Base-by-base conservation (phyloP, 1,140 invertebrate genomes). In the Phocides pigmalion region DNA sequence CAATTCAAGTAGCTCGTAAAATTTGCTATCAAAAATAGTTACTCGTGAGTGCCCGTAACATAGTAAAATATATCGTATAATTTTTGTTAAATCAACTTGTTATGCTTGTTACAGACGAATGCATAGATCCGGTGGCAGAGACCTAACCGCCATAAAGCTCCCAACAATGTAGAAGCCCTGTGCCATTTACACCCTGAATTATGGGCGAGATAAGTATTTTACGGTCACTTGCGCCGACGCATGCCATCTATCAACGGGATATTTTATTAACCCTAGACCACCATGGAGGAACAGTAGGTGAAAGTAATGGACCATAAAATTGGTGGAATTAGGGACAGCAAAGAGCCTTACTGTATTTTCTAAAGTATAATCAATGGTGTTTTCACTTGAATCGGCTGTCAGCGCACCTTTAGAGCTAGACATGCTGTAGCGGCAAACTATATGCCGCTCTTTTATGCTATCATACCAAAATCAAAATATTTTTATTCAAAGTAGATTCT, bases 201-300 rank as follows among this genome's bases (percentile, higher is more conserved):
- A 72, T 78, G 51, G 56, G 17, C 62, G 46, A 68, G 53, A 74
- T 77, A 77, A 74, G 35, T 50, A 37, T 70, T 76, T 76, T 66
- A 76, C 61, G 68, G 61, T 64, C 50, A 56, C 59, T 51, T 47
- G 51, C 35, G n/a, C 42, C n/a, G 15, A 54, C 14, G 16, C 50
- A 14, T 32, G 37, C 41, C 54, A 51, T 65, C 35, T 17, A 61
- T 64, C 56, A 37, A 53, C 17, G 11, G 50, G 32, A 19, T 44
- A 61, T 56, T 63, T 58, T 54, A 59, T 59, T 66, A 53, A 51
- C 50, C 32, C 39, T 37, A 53, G 50, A 53, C 50, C 50, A 53
- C 50, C 50, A 53, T 20, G 42, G 20, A 53, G 32, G n/a, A 39
- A 53, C 32, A 53, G 32, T 53, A 53, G 17, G 17, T 53, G 32